Evolutionary conservation across 2,888 invertebrate genomes (phyloP).

Genomic region (Galerucella pusilla): DNA sequence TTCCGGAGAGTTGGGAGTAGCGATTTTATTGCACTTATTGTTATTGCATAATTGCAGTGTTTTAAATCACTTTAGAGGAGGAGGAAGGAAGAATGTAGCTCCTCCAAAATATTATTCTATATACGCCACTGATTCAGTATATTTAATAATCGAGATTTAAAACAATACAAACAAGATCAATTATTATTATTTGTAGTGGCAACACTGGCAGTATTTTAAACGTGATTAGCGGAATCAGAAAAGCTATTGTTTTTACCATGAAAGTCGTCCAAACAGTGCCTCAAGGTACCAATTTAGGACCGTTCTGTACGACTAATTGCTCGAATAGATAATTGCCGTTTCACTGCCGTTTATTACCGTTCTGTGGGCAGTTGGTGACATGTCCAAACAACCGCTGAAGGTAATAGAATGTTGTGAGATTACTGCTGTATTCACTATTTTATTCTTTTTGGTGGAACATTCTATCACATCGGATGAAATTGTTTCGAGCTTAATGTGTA

Average conservation of each 20-base stretch:
- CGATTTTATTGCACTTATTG: too few relatives aligned
- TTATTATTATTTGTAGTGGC: not conserved
- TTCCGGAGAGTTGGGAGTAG: too few relatives aligned
- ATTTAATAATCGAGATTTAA: too few relatives aligned
- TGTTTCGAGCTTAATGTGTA: not conserved
- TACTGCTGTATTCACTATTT: not conserved
- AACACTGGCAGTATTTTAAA: not conserved
- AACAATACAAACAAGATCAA: not conserved
- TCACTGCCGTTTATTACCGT: slow-evolving; percentile 22
- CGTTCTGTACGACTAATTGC: slow-evolving; percentile 26
- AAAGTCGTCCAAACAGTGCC: slow-evolving; percentile 25
- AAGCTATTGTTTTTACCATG: slow-evolving; percentile 27
- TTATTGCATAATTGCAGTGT: too few relatives aligned
- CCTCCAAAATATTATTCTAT: too few relatives aligned
- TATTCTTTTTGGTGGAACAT: not conserved
- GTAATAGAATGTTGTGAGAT: slow-evolving; percentile 10
- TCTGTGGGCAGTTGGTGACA: slow-evolving; percentile 20
- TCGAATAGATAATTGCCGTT: slow-evolving; percentile 18
- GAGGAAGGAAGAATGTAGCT: too few relatives aligned
- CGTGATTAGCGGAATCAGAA: slow-evolving; percentile 6
- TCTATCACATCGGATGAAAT: not conserved
- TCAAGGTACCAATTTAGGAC: slow-evolving; percentile 33
- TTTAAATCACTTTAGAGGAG: too few relatives aligned
- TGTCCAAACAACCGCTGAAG: not conserved
- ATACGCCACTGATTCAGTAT: too few relatives aligned